Conservation (phyloP, 2,113 vertebrate genomes). For the Tragelaphus imberbis region DNA sequence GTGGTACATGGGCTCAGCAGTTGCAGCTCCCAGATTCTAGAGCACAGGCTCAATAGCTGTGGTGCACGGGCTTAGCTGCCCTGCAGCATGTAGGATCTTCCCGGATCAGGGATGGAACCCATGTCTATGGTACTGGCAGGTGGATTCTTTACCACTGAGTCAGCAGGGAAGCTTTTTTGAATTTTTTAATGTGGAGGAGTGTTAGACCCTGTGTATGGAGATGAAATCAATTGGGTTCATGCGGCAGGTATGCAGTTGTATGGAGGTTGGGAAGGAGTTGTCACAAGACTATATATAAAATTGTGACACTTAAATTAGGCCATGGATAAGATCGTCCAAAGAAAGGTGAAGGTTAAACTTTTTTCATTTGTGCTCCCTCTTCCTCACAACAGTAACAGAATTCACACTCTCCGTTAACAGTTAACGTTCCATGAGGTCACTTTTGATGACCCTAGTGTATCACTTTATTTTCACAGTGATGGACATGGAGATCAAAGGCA, state of each 20-base stretch:
- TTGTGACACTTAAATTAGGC: neutral
- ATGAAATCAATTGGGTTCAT: neutral
- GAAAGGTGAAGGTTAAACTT: neutral
- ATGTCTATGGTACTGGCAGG: neutral
- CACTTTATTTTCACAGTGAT: neutral
- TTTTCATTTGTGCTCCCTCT: neutral
- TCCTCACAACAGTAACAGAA: neutral
- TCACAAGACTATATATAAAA: neutral
- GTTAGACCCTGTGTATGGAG: neutral
- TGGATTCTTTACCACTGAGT: neutral
- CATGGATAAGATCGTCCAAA: neutral
- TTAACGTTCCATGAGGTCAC: neutral
- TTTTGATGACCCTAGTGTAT: neutral
- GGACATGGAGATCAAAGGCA: neutral
- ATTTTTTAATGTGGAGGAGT: neutral
- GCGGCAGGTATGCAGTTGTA: neutral
- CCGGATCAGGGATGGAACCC: neutral
- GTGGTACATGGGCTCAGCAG: neutral
- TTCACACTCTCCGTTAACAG: neutral
- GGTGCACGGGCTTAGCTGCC: accelerated
- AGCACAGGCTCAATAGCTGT: neutral
- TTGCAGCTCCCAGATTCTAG: neutral
- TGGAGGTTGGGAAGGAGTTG: neutral
- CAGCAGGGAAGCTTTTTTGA: neutral
- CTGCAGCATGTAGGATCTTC: neutral